phyloP scores from a whole-genome alignment of 2,113 vertebrate species.

The Rallus limicola region DNA sequence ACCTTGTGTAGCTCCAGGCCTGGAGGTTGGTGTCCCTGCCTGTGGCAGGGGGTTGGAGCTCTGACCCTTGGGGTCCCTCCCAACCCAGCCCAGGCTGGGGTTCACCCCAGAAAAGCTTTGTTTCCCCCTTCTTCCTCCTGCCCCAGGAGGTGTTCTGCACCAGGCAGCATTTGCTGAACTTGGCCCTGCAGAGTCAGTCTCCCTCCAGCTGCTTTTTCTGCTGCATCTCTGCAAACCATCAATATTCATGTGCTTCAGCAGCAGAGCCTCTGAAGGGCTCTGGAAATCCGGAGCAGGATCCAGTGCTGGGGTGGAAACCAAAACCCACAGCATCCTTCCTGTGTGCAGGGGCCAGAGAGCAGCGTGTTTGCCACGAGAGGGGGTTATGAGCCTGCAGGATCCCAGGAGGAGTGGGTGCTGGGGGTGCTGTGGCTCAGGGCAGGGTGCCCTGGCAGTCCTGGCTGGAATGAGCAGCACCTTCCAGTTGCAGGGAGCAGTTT shows the following conservation, averaged over 20 bases:
- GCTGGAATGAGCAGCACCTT: not conserved
- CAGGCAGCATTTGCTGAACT: not conserved
- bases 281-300: fast-evolving
- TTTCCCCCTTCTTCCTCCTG: not conserved
- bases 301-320: not conserved
- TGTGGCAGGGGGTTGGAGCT: too few species aligned
- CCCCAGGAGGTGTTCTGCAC: not conserved
- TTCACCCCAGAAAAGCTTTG: not conserved
- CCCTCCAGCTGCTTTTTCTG: not conserved
- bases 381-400: conserved; percentile 4
- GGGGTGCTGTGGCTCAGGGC: not conserved
- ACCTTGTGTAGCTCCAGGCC: too few species aligned
- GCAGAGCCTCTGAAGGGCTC: not conserved
- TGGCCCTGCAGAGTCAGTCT: not conserved
- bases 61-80: too few species aligned
- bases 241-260: not conserved
- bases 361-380: not conserved
- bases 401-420: not conserved
- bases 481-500: fast-evolving
- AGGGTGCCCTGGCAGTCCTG: not conserved
- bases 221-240: conserved; percentile 7
- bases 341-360: not conserved
- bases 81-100: fast-evolving
- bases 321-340: not conserved
- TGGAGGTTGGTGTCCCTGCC: too few species aligned